These are phyloP conservation scores for Sebastes elongatus DNA, from an alignment of 2,797 vertebrate species.

Conservation along the genomic window DNA sequence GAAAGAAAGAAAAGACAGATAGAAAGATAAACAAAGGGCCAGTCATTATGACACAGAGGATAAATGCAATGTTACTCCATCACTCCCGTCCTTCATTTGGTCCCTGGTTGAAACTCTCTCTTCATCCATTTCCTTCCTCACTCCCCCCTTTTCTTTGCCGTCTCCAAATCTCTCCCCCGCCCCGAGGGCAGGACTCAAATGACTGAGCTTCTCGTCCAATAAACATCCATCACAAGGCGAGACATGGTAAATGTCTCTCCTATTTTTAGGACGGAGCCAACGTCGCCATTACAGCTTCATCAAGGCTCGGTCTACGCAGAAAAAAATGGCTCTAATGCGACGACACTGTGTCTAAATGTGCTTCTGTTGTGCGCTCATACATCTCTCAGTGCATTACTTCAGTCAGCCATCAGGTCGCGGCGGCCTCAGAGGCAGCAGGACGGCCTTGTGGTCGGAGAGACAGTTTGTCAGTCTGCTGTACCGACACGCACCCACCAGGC, in stretches of 20 bases:
- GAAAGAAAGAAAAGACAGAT: conserved; percentile 3
- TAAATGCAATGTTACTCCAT: conserved; percentile 15
- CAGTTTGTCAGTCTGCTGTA: background rate
- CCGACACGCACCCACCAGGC: background rate
- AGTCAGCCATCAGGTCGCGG: background rate
- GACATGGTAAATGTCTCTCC: conserved; percentile 68
- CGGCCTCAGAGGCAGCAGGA: background rate
- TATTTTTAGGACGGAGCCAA: conserved; percentile 75
- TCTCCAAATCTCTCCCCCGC: conserved; percentile 37
- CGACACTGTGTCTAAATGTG: background rate
- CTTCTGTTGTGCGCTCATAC: background rate
- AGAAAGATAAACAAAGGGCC: conserved; percentile 48
- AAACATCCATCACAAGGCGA: conserved; percentile 75
- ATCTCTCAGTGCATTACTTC: background rate
- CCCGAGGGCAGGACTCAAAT: conserved; percentile 59
- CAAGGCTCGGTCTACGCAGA: conserved; percentile 25
- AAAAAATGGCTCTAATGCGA: conserved; percentile 25
- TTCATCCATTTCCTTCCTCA: conserved; percentile 23
- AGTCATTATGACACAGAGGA: conserved; percentile 42
- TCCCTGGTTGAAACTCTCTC: conserved; percentile 14
- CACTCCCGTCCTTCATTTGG: conserved; percentile 21
- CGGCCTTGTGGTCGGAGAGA: background rate
- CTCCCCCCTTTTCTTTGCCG: conserved; percentile 8
- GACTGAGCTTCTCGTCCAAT: conserved; percentile 67
- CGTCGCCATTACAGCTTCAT: conserved; percentile 59